Evolutionary conservation across 2,888 invertebrate species (phyloP), one percentile per base, ranked within the genome.

Genomic region (Lasioglossum leucozonium): DNA sequence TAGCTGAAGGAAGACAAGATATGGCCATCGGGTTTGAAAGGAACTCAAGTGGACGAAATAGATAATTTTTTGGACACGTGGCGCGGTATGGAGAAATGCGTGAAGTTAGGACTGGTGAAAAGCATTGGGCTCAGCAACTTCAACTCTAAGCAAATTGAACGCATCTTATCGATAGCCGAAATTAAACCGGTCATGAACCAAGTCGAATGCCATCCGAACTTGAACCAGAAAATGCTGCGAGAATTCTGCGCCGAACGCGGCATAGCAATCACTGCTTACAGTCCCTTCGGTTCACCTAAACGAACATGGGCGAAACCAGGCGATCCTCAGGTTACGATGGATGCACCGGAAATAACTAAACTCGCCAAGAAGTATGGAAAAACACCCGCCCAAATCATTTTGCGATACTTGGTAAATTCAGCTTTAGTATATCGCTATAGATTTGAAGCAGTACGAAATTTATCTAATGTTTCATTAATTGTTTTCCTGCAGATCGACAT

Each of bases 81-180:
- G 97, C 94, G 96, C 88, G 97, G 96, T 3, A 96, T 98, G 97
- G 97, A 97, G 92, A 96, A 97, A 69, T 96, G 97, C 42, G 96
- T 96, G 51, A 94, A 96, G 42, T 91, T 95, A 67, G 97, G 97
- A 0, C 94, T 97, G 18, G 95, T 96, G 0, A 96, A 96, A 90
- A 97, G 97, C 55, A 97, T 98, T 84, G 98, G 98, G 0, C 93
- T 98, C 0, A 98, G 98, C 67, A 98, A 98, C 94, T 98, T 98
- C 93, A 98, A 97, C 92, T 95, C 95, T 22, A 94, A 96, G 44
- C 98, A 98, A 93, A 95, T 98, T 8, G 96, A 96, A 77, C 95
- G 97, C 18, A 88, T 98, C 2, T 87, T 97, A 22, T 95, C 96
- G 0, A 95, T 96, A 74, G 96, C 96, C 62, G 95, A 93, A 78